Evolutionary conservation across 2,113 vertebrate species (phyloP).

Genomic region (Phoxinus phoxinus): DNA sequence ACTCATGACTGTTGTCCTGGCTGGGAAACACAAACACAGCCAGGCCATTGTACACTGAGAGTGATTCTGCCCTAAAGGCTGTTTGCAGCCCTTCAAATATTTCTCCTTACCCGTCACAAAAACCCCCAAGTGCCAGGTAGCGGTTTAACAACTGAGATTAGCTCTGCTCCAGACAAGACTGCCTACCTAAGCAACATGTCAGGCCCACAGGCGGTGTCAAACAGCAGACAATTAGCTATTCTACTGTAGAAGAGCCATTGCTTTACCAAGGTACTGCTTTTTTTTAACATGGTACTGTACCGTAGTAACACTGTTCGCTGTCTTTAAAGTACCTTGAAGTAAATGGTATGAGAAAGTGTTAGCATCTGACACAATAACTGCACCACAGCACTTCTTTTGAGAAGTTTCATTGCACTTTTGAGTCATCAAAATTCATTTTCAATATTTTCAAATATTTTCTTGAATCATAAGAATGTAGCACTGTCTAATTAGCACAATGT

Average conservation of each 20-base stretch:
- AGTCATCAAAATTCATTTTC: neutral
- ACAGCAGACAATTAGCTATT: neutral
- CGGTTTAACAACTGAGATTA: slow-evolving; percentile 62
- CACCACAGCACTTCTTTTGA: neutral
- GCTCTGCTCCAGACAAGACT: slow-evolving; percentile 46
- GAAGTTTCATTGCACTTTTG: neutral
- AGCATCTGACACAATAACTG: neutral
- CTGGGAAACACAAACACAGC: slow-evolving; percentile 30
- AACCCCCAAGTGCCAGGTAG: slow-evolving; percentile 29
- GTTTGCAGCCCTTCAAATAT: neutral
- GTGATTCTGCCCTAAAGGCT: neutral
- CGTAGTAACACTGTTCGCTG: neutral
- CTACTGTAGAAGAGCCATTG: neutral
- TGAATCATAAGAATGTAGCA: neutral
- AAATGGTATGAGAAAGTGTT: neutral
- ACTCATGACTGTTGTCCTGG: neutral
- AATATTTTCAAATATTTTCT: neutral
- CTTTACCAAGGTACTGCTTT: neutral
- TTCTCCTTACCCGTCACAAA: slow-evolving; percentile 29
- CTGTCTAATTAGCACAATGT: neutral
- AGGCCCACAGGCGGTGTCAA: neutral
- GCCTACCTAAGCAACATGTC: neutral
- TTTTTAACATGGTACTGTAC: neutral
- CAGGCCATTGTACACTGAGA: neutral
- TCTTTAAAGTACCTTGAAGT: neutral